Evolutionary conservation across 2,888 invertebrate species (phyloP).

Genomic region (Erynnis tages): DNA sequence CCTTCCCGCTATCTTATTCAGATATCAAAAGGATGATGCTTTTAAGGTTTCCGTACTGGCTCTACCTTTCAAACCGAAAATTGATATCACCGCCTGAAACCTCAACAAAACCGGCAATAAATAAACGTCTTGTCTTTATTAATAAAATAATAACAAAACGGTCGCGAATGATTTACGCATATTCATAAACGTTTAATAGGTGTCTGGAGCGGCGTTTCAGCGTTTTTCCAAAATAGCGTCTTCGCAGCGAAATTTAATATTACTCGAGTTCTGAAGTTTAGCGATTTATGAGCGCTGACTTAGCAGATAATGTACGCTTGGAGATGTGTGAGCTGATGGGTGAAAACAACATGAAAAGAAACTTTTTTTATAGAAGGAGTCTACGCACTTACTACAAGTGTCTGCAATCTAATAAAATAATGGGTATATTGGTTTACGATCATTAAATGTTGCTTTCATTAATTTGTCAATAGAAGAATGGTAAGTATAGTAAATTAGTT

Average conservation of each 20-base stretch:
- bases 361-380: too few relatives aligned
- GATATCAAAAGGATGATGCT: too few relatives aligned
- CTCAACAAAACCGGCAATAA: slow-evolving; percentile 15
- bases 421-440: too few relatives aligned
- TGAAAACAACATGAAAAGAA: too few relatives aligned
- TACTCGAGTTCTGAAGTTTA: slow-evolving; percentile 17
- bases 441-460: too few relatives aligned
- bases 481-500: too few relatives aligned
- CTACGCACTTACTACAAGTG: too few relatives aligned
- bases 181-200: slow-evolving; percentile 27
- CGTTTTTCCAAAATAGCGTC: slow-evolving; percentile 26
- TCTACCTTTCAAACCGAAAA: neutral
- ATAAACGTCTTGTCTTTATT: slow-evolving; percentile 11
- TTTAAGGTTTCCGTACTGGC: too few relatives aligned
- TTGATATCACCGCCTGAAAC: neutral
- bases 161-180: slow-evolving; percentile 25
- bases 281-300: slow-evolving; percentile 20
- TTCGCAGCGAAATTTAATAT: slow-evolving; percentile 24
- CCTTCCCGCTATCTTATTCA: too few relatives aligned
- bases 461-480: too few relatives aligned
- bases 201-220: slow-evolving; percentile 14
- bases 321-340: neutral
- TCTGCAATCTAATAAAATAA: too few relatives aligned
- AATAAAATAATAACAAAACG: slow-evolving; percentile 9
- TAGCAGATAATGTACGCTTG: neutral